Percentiles rank a stretch among this genome's conserved stretches.
These are phyloP conservation scores for Meriones psammophilus DNA, from an alignment of 2,797 vertebrate species.

Conservation along the genomic window DNA sequence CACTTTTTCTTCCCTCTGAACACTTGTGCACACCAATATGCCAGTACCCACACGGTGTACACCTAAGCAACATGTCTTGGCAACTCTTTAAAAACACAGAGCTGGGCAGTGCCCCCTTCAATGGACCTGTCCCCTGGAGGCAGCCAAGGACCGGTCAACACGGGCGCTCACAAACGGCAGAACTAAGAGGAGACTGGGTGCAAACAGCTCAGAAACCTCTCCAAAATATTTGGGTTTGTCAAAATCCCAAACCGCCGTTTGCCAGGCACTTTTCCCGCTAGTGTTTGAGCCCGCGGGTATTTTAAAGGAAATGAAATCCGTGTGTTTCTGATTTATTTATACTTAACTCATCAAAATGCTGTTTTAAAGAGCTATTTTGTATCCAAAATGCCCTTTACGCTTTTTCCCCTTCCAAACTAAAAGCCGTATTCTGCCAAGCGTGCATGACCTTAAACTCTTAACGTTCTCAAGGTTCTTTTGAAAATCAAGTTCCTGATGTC, in stretches of 20 bases:
- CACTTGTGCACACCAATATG: background rate
- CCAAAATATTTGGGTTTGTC: constrained; percentile 85
- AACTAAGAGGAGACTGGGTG: constrained; percentile 71
- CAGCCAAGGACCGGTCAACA: background rate
- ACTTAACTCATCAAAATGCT: constrained; percentile 86
- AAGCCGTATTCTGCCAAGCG: constrained; percentile 70
- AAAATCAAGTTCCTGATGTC: constrained; percentile 56
- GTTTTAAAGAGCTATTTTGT: constrained; percentile 83
- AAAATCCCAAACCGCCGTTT: constrained; percentile 79
- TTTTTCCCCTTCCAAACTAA: constrained; percentile 74
- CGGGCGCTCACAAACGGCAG: background rate
- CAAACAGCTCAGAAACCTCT: constrained; percentile 80
- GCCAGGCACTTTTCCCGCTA: constrained; percentile 81
- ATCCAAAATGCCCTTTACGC: constrained; percentile 82
- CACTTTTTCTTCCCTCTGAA: background rate
- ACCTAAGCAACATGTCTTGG: background rate
- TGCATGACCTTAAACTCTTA: constrained; percentile 71
- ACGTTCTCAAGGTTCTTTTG: constrained; percentile 57
- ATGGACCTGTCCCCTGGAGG: background rate
- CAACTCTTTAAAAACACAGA: background rate
- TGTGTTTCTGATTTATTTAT: constrained; percentile 87
- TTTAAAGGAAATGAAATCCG: constrained; percentile 85
- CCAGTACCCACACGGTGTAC: background rate
- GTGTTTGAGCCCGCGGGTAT: constrained; percentile 83
- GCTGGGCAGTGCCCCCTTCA: fast-evolving